Evolutionary conservation across 2,888 invertebrate genomes (phyloP), one percentile per base, ranked within the genome.

Genomic region (Eurytoma californica): DNA sequence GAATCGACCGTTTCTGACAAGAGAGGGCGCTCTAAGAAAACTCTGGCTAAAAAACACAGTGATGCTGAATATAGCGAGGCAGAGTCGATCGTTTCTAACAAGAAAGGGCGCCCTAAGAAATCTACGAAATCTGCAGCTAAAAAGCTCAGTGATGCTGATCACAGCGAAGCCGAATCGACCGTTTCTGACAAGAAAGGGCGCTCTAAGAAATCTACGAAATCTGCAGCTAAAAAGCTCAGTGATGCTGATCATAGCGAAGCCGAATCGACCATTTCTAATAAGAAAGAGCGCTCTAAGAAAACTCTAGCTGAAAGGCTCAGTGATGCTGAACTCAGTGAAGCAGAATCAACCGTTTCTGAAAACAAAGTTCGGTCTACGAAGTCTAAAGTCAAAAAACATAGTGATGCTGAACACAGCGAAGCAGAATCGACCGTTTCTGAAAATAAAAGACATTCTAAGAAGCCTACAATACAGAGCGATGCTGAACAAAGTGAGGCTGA

Each of bases 151-250:
- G 39, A 39, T 3, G 39, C 39, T 39, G 39, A 39, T 0, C 39
- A 39, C 39, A 77, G 73, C 12, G 75, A 72, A 18, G 28, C 60
- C 20, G 81, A 77, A 51, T 82, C 75, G 28, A 39, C 57, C 20
- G n/a, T n/a, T 24, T 68, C 72, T 9, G 65, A 39, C 16, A 39
- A 14, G 28, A 70, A 53, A 61, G 60, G 51, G 16, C 30, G 47
- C 47, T 55, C 63, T 16, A 70, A 72, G n/a, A 57, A 30, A 39
- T 72, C 65, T n/a, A n/a, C n/a, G n/a, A n/a, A n/a, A n/a, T 39
- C 0, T 0, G 3, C n/a, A n/a, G 39, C 39, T 39, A 39, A 39
- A 39, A 39, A 39, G n/a, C n/a, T n/a, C n/a, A 57, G 58, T 4
- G 16, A 13, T 61, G 68, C 68, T 57, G 72, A 77, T 3, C 65